Conservation (phyloP, 2,113 vertebrate genomes). For the Microtus ochrogaster region DNA sequence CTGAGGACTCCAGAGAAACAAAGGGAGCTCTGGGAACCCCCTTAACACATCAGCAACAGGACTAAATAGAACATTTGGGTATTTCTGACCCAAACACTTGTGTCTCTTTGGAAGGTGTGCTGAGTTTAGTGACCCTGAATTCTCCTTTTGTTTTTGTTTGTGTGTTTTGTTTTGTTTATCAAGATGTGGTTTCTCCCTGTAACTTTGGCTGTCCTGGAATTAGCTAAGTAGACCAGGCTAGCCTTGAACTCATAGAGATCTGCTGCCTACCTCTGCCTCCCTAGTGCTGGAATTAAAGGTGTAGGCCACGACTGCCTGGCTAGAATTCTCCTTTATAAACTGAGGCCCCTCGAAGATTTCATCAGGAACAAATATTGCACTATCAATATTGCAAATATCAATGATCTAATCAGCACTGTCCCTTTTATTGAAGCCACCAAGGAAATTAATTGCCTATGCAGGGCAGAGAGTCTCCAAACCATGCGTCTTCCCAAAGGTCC, state of each 20-base stretch:
- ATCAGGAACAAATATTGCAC: background rate
- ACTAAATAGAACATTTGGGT: background rate
- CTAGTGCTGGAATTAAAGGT: background rate
- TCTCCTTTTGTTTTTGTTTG: background rate
- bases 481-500: fast-evolving
- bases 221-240: background rate
- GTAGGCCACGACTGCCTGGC: background rate
- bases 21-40: background rate
- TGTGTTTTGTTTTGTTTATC: background rate
- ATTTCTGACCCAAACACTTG: background rate
- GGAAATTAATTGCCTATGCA: background rate
- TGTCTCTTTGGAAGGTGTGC: background rate
- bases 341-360: background rate
- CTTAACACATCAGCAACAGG: background rate
- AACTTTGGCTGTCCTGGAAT: background rate
- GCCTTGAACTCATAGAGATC: background rate
- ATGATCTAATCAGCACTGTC: background rate
- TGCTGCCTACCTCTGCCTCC: background rate
- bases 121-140: background rate
- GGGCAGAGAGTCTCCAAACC: background rate
- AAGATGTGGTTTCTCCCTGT: background rate
- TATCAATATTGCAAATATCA: background rate
- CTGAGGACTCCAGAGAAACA: background rate
- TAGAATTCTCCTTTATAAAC: background rate
- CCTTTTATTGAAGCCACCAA: background rate